Evolutionary conservation across 2,797 vertebrate species (phyloP).

Genomic region (Triplophysa yarkandensis): DNA sequence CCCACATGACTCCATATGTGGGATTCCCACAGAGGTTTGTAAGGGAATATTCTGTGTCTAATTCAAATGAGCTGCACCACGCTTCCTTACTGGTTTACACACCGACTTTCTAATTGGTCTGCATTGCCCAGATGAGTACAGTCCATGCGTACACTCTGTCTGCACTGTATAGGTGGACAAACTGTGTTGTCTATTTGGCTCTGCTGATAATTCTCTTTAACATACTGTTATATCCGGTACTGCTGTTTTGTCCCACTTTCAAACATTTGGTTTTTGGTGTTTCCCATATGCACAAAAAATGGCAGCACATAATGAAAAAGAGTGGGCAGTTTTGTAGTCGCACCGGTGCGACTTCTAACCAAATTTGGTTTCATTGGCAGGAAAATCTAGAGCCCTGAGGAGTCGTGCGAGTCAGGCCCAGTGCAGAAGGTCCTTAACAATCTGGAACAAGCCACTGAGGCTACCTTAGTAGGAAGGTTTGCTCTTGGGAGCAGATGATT

Average conservation of each 20-base stretch:
- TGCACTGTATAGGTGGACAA: background rate
- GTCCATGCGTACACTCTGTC: background rate
- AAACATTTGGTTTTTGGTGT: background rate
- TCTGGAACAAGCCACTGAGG: constrained; percentile 6
- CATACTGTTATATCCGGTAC: background rate
- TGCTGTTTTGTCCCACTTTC: background rate
- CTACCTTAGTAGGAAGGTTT: background rate
- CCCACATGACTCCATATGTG: background rate
- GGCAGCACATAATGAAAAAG: background rate
- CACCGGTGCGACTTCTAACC: background rate
- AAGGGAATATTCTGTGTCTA: background rate
- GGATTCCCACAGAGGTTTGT: background rate
- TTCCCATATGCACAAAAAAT: background rate
- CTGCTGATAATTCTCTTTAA: background rate
- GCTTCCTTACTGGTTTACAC: background rate
- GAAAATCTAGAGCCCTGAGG: background rate
- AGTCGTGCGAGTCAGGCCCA: background rate
- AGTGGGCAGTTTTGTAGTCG: background rate
- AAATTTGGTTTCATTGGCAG: background rate
- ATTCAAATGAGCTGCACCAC: background rate
- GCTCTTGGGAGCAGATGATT: background rate
- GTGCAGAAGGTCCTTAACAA: background rate
- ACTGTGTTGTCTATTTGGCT: background rate
- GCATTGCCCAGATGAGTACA: background rate
- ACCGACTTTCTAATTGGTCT: background rate